Evolutionary conservation across 2,797 vertebrate species (phyloP).

Genomic region (Carapus acus): DNA sequence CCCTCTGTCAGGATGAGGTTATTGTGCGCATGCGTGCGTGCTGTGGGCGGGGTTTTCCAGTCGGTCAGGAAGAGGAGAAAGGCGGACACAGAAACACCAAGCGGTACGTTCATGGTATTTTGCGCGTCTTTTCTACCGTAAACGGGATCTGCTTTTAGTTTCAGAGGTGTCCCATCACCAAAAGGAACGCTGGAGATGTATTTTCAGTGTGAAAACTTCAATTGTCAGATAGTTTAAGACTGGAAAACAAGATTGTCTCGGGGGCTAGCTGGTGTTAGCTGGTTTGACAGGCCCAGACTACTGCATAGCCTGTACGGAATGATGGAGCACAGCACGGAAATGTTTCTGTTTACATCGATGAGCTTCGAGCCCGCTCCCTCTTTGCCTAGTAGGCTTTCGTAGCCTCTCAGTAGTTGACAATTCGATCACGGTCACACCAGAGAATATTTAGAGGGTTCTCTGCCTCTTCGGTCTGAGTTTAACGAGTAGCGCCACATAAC

Average conservation of each 20-base stretch:
- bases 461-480: too few species aligned
- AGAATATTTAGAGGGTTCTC: too few species aligned
- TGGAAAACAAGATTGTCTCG: slow-evolving; percentile 41
- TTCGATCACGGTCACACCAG: too few species aligned
- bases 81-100: slow-evolving; percentile 66
- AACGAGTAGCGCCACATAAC: too few species aligned
- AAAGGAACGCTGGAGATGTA: background rate
- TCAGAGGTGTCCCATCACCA: background rate
- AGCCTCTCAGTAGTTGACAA: background rate
- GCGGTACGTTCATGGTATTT: slow-evolving; percentile 53
- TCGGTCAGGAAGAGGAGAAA: slow-evolving; percentile 71
- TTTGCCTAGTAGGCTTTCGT: background rate
- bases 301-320: slow-evolving; percentile 29
- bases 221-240: slow-evolving; percentile 21
- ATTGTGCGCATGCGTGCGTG: slow-evolving; percentile 38
- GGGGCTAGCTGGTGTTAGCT: slow-evolving; percentile 49
- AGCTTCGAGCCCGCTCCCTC: background rate
- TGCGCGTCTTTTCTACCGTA: slow-evolving; percentile 28
- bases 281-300: slow-evolving; percentile 63
- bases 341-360: slow-evolving; percentile 23
- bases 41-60: slow-evolving; percentile 58
- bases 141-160: background rate
- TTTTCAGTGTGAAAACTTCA: slow-evolving; percentile 8
- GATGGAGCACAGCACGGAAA: slow-evolving; percentile 30
- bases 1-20: slow-evolving; percentile 6